Evolutionary conservation across 1,140 invertebrate species (phyloP), one percentile per base, ranked within the genome.

Genomic region (Mylabris phalerata): DNA sequence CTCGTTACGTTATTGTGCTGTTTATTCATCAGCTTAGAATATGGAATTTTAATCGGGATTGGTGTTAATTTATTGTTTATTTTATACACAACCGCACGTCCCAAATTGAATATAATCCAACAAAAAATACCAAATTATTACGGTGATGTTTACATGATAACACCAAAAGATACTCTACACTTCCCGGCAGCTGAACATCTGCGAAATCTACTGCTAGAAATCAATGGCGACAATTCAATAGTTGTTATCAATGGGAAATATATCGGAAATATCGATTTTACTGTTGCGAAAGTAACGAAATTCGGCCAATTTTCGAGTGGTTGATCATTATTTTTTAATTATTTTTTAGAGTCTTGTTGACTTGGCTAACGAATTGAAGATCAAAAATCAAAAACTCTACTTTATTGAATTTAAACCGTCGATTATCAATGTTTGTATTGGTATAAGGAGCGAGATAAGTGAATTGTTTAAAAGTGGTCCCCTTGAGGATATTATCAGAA

Each of bases 11-110:
- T 89, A 54, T 55, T 87, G 4, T 72, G 74, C 39, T 87, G 83
- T 56, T 65, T 89, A 24, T 69, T 79, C 24, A 66, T 82, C 19
- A 83, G 84, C 57, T 70, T 88, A n/a, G 84, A 90, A 73, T 86
- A 83, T 71, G 88, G 88, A 10, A 88, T 90, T 68, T 67, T 88
- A 3, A 77, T 84, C 57, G 88, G 88, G 3, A 84, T 88, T 50
- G 76, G 70, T 4, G 71, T 83, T 11, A 87, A 87, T 68, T 64
- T 90, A 10, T 59, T 85, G 2, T 78, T 88, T 56, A 70, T 90
- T 41, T 72, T 90, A 24, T 87, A 88, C 69, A 77, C 80, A 32
- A 77, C 81, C 49, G 84, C 87, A 0, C 74, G 84, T 61, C 87
- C 87, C 1, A 78, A 79, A 66, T 69, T 75, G 11, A 67, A 52